Percentiles rank a stretch among this genome's conserved stretches.
These are phyloP conservation scores for Dasypogon diadema DNA, from an alignment of 2,888 invertebrate species.

Conservation along the genomic window DNA sequence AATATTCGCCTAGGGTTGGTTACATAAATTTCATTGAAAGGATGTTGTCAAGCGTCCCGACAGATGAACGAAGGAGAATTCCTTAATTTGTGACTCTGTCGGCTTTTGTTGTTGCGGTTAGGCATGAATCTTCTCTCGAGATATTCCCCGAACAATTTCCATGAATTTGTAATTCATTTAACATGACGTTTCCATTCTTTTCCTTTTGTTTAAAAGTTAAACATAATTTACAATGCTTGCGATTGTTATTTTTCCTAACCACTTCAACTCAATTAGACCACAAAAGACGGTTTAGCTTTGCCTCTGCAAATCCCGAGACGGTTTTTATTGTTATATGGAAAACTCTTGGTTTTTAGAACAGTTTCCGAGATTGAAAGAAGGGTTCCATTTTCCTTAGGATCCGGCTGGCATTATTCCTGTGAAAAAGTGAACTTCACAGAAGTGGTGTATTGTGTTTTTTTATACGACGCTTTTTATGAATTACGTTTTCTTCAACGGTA, in stretches of 20 bases:
- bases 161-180: constrained; percentile 38
- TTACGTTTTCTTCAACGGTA: neutral
- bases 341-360: constrained; percentile 14
- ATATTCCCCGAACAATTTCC: constrained; percentile 8
- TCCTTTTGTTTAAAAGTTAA: neutral
- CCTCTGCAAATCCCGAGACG: neutral
- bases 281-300: constrained; percentile 32
- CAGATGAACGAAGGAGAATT: neutral
- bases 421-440: constrained; percentile 9
- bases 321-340: constrained; percentile 21
- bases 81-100: constrained; percentile 21
- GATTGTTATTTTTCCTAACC: neutral
- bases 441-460: constrained; percentile 28
- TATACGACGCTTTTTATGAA: neutral
- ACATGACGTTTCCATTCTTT: neutral
- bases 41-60: neutral
- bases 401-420: constrained; percentile 21
- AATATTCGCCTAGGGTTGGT: constrained; percentile 20
- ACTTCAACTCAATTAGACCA: constrained; percentile 34
- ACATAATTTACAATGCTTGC: neutral
- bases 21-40: constrained; percentile 35
- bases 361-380: constrained; percentile 3
- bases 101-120: constrained; percentile 12
- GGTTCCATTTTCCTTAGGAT: neutral
- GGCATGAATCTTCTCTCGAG: neutral